phyloP scores from a whole-genome alignment of 2,888 invertebrate species.

The Eristalinus aeneus region DNA sequence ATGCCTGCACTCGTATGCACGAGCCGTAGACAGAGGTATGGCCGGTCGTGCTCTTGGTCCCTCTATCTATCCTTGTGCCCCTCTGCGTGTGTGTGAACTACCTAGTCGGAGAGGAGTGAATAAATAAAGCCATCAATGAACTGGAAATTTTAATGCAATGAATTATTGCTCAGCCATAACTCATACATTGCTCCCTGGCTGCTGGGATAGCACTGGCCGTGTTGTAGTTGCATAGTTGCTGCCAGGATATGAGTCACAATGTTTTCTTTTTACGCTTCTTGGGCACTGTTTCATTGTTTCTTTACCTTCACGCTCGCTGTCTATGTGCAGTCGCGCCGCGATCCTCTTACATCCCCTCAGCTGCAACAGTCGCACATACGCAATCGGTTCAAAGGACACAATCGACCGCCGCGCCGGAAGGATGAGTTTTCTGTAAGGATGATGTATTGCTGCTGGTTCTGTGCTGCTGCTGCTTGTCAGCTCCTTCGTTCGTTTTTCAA shows the following conservation, averaged over 20 bases:
- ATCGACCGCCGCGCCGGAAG: neutral
- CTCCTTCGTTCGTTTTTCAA: slow-evolving; percentile 34
- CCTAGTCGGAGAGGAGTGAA: slow-evolving; percentile 49
- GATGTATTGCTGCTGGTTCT: slow-evolving; percentile 52
- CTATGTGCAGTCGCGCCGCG: slow-evolving; percentile 2
- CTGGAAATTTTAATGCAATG: slow-evolving; percentile 71
- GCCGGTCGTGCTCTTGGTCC: neutral
- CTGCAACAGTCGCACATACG: slow-evolving; percentile 38
- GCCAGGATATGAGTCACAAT: slow-evolving; percentile 58
- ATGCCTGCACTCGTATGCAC: slow-evolving; percentile 14
- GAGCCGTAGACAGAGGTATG: neutral
- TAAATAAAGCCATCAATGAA: slow-evolving; percentile 70
- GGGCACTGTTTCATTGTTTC: slow-evolving; percentile 66
- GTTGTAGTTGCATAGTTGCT: neutral
- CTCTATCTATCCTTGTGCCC: slow-evolving; percentile 6
- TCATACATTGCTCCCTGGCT: slow-evolving; percentile 55
- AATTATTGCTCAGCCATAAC: slow-evolving; percentile 69
- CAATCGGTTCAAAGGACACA: slow-evolving; percentile 24
- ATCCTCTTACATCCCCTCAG: neutral
- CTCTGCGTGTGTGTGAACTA: neutral
- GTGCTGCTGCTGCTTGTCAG: slow-evolving; percentile 48
- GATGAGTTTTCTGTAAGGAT: neutral
- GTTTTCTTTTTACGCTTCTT: slow-evolving; percentile 65
- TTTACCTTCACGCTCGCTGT: slow-evolving; percentile 42
- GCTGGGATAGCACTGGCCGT: slow-evolving; percentile 7